Evolutionary conservation across 2,113 vertebrate species (phyloP), one percentile per base, ranked within the genome.

Genomic region (Ailurus styani): DNA sequence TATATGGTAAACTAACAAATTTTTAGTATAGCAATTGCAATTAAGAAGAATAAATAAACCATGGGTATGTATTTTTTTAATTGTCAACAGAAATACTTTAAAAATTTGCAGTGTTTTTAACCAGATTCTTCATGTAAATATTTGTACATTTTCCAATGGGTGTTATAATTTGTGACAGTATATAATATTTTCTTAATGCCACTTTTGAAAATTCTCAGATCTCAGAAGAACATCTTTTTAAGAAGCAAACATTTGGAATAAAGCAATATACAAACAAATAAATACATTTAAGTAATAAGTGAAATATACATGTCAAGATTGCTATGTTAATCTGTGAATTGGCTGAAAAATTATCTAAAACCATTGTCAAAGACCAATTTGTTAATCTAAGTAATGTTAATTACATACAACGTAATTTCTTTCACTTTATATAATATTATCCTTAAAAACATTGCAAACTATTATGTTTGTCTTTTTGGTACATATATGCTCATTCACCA

Each of bases 31-130:
- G 13, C 34, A 92, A 77, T 77, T 95, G 87, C 5, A 95, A 92
- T 92, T 96, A 91, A 95, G n/a, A 90, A 91, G n/a, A 96, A 31
- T 91, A 83, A 83, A 90, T 93, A 83, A 29, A 54, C 64, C 6
- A 23, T 89, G 14, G 60, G 20, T 96, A 62, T 89, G 84, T 84
- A 47, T 83, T 47, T 77, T 94, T 84, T 34, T 31, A 96, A 91
- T 83, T 91, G 31, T 21, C 37, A 89, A 86, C 25, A 93, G n/a
- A 91, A 96, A 81, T 78, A 83, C 55, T 93, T 82, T 14, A 29
- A 85, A 96, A 93, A 42, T 82, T 84, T 86, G 29, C 42, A 89
- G 17, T 50, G 47, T 72, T 95, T 90, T 91, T 87, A 75, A 64
- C 4, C 6, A 57, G 13, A 86, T 82, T 90, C 2, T 47, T 77